Evolutionary conservation across 2,888 invertebrate genomes (phyloP).

Genomic region (Polymixis flavicincta): DNA sequence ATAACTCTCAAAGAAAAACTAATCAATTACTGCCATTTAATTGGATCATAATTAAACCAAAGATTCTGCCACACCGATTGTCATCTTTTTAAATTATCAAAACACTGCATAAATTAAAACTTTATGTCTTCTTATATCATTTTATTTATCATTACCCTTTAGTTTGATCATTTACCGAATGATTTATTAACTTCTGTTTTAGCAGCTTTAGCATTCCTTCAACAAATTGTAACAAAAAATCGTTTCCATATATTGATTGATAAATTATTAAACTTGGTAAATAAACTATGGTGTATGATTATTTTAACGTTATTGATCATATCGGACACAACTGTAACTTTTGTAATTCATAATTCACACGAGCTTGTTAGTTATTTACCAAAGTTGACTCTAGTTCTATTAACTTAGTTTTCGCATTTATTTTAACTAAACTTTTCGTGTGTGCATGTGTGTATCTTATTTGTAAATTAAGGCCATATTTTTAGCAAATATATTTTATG

Average conservation of each 20-base stretch:
- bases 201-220: slow-evolving; percentile 42
- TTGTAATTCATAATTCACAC: slow-evolving; percentile 9
- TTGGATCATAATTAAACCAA: slow-evolving; percentile 54
- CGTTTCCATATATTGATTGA: slow-evolving; percentile 11
- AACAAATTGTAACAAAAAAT: neutral
- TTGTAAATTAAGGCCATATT: slow-evolving; percentile 61
- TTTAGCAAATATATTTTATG: slow-evolving; percentile 59
- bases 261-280: slow-evolving; percentile 59
- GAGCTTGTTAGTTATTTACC: slow-evolving; percentile 66
- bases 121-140: neutral
- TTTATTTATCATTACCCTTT: slow-evolving; percentile 23
- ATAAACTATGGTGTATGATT: slow-evolving; percentile 40
- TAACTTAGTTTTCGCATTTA: slow-evolving; percentile 67
- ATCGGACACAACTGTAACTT: slow-evolving; percentile 30
- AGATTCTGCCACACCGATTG: slow-evolving; percentile 48
- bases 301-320: slow-evolving; percentile 17
- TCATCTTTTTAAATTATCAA: neutral
- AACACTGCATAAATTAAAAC: neutral
- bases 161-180: slow-evolving; percentile 47
- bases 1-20: slow-evolving; percentile 33
- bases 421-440: slow-evolving; percentile 58
- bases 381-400: slow-evolving; percentile 63
- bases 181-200: slow-evolving; percentile 11
- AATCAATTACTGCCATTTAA: slow-evolving; percentile 26
- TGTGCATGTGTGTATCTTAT: slow-evolving; percentile 56